Evolutionary conservation across 1,140 invertebrate genomes (phyloP).

Genomic region (Polypedilum pembai): DNA sequence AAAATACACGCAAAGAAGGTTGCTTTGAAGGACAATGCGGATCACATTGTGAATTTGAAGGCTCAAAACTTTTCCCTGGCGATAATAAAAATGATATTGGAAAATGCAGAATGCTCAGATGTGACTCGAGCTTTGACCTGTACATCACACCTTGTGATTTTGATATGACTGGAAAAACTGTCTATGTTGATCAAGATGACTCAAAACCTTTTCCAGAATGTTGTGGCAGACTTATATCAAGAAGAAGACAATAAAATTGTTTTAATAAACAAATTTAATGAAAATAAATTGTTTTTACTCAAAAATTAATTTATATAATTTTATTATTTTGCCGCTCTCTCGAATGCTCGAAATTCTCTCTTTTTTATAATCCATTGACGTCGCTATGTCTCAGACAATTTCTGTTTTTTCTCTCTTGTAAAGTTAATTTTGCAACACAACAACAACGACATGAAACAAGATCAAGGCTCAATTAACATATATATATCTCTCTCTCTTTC

Average conservation of each 20-base stretch:
- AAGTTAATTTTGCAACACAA: not conserved
- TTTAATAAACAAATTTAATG: not conserved
- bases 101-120: not conserved
- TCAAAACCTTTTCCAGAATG: not conserved
- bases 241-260: not conserved
- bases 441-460: not conserved
- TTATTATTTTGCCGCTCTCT: not conserved
- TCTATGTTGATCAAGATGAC: not conserved
- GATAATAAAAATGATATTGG: not conserved
- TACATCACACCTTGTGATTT: not conserved
- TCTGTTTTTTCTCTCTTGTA: not conserved
- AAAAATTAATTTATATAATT: not conserved
- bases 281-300: not conserved
- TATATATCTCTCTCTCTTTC: not conserved
- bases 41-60: not conserved
- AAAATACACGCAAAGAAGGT: not conserved
- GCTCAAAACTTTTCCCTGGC: not conserved
- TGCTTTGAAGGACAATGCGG: not conserved
- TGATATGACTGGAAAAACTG: not conserved
- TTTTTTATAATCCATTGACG: not conserved
- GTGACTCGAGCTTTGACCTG: not conserved
- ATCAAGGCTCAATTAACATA: conserved; percentile 4
- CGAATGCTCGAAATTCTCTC: no score
- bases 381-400: not conserved
- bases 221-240: not conserved